Conservation (phyloP, 2,888 invertebrate genomes). For the Strigamia crassipes region DNA sequence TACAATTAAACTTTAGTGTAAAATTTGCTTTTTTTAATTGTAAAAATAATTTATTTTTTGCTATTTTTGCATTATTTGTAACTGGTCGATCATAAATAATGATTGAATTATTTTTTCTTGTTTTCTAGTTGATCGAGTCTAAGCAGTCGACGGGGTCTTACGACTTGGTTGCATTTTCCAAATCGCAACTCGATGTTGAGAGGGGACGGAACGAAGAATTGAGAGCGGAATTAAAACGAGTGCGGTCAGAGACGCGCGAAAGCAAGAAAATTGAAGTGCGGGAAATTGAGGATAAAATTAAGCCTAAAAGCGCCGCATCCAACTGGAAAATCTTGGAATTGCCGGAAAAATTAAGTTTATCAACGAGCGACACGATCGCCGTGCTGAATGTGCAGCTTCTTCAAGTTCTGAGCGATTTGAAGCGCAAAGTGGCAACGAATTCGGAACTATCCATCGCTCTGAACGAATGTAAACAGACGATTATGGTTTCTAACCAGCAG, state of each 20-base stretch:
- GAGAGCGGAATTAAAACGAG: neutral
- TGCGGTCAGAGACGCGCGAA: neutral
- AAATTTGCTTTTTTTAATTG: too few relatives aligned
- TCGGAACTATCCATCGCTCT: neutral
- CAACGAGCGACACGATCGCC: neutral
- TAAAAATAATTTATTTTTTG: too few relatives aligned
- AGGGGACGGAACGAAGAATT: conserved; percentile 1
- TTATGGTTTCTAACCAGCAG: neutral
- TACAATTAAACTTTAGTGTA: too few relatives aligned
- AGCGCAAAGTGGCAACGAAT: neutral
- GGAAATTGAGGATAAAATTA: neutral
- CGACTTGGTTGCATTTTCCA: neutral
- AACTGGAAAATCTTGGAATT: neutral
- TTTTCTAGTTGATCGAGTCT: conserved; percentile 18
- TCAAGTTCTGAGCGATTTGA: neutral
- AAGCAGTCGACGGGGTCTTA: neutral
- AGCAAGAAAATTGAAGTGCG: neutral
- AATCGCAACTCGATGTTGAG: conserved; percentile 1
- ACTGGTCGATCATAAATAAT: too few relatives aligned
- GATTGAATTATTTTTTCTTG: too few relatives aligned
- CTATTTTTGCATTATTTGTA: too few relatives aligned
- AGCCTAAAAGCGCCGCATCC: neutral
- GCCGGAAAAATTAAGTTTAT: neutral
- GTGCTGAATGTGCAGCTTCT: neutral
- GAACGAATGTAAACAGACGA: neutral